Evolutionary conservation across 2,888 invertebrate species (phyloP).

Genomic region (Brenthis daphne): DNA sequence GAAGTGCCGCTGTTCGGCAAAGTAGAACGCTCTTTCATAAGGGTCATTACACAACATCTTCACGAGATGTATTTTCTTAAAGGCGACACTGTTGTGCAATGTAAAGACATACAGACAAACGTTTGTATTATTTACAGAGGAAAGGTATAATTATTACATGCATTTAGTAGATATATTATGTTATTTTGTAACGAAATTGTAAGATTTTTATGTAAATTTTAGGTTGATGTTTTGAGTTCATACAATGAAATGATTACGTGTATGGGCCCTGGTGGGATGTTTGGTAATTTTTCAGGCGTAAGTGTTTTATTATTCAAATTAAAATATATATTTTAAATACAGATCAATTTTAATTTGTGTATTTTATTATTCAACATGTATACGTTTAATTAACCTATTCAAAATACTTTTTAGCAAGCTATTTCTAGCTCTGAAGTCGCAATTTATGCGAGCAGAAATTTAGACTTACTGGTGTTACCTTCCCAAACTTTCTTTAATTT

Average conservation of each 20-base stretch:
- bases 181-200: neutral
- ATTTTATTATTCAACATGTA: neutral
- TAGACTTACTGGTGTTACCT: constrained; percentile 68
- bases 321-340: neutral
- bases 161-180: neutral
- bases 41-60: constrained; percentile 77
- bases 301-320: constrained; percentile 41
- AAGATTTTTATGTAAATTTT: constrained; percentile 32
- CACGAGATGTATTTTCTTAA: constrained; percentile 77
- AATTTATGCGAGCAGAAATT: constrained; percentile 71
- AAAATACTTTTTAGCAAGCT: constrained; percentile 58
- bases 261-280: constrained; percentile 80
- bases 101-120: constrained; percentile 71
- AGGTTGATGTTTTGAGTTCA: constrained; percentile 74
- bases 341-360: too few relatives aligned
- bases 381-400: neutral
- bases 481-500: constrained; percentile 72
- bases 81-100: constrained; percentile 74
- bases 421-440: constrained; percentile 68
- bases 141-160: constrained; percentile 56
- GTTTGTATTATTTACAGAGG: constrained; percentile 79
- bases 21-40: constrained; percentile 78
- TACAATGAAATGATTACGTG: constrained; percentile 78
- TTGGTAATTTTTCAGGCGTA: constrained; percentile 76
- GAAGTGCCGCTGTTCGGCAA: constrained; percentile 80